Conservation (phyloP, 2,888 invertebrate genomes). For the Augochlorella aurata region DNA sequence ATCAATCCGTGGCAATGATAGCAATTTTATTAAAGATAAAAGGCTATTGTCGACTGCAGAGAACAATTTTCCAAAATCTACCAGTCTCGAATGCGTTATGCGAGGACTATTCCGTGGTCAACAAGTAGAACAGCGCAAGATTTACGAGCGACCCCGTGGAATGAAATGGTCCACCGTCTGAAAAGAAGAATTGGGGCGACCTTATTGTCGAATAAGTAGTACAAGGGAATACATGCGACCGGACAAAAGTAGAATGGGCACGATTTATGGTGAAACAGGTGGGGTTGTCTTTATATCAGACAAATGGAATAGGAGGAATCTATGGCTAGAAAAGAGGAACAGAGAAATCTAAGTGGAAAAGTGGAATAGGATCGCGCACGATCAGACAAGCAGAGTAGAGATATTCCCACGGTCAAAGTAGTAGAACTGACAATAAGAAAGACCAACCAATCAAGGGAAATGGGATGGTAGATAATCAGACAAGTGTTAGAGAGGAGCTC, state of each 20-base stretch:
- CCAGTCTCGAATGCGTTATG: background rate
- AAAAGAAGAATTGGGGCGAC: constrained; percentile 5
- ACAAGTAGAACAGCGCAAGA: background rate
- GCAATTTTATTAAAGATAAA: too few relatives aligned
- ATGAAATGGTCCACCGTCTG: constrained; percentile 5
- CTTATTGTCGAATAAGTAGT: constrained; percentile 7
- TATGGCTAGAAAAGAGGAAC: background rate
- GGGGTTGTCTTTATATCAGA: background rate
- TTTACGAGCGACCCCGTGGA: background rate
- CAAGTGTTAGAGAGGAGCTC: background rate
- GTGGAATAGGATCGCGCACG: background rate
- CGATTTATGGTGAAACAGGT: background rate
- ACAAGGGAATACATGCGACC: constrained; percentile 1
- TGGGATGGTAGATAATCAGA: background rate
- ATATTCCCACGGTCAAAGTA: background rate
- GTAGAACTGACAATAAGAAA: background rate
- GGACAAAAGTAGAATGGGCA: background rate
- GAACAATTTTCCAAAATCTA: too few relatives aligned
- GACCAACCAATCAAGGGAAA: background rate
- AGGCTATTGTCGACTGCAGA: too few relatives aligned
- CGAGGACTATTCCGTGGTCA: background rate
- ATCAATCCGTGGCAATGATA: too few relatives aligned
- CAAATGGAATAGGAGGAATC: constrained; percentile 1
- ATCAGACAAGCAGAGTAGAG: background rate
- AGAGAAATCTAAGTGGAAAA: background rate